Percentiles rank a stretch among this genome's conserved stretches.
Conservation (phyloP, 2,888 invertebrate genomes). For the Dryomyza anilis region DNA sequence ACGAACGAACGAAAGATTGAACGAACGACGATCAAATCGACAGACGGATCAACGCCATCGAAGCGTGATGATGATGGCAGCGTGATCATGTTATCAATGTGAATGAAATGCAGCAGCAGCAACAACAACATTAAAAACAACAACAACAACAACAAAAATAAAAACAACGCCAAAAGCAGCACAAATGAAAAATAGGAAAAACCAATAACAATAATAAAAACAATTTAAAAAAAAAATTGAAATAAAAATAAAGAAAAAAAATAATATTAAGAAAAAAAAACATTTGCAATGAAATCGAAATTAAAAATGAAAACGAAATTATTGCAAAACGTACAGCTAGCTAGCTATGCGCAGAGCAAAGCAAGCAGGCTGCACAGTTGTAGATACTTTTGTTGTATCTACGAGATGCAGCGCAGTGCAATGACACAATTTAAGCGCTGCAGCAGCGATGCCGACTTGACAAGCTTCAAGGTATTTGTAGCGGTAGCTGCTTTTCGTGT, state of each 20-base stretch:
- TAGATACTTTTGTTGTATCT: background rate
- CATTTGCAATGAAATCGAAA: constrained; percentile 43
- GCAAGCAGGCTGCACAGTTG: background rate
- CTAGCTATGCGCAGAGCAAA: background rate
- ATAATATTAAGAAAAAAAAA: too few species aligned
- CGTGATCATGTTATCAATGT: constrained; percentile 2
- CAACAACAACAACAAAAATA: background rate
- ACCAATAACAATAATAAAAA: background rate
- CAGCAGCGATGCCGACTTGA: background rate
- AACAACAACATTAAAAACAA: constrained; percentile 26
- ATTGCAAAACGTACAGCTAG: constrained; percentile 42
- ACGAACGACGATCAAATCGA: background rate
- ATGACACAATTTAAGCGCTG: constrained; percentile 20
- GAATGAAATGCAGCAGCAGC: constrained; percentile 5
- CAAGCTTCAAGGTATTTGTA: background rate
- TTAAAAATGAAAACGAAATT: constrained; percentile 37
- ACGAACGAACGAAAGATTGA: background rate
- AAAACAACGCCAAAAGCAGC: background rate
- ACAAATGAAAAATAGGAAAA: background rate
- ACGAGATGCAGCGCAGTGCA: constrained; percentile 15
- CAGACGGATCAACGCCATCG: background rate
- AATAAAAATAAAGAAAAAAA: too few species aligned
- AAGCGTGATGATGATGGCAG: background rate
- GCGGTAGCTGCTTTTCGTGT: background rate
- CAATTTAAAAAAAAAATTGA: too few species aligned